Evolutionary conservation across 1,140 invertebrate genomes (phyloP).

Genomic region (Drosophila orosa): DNA sequence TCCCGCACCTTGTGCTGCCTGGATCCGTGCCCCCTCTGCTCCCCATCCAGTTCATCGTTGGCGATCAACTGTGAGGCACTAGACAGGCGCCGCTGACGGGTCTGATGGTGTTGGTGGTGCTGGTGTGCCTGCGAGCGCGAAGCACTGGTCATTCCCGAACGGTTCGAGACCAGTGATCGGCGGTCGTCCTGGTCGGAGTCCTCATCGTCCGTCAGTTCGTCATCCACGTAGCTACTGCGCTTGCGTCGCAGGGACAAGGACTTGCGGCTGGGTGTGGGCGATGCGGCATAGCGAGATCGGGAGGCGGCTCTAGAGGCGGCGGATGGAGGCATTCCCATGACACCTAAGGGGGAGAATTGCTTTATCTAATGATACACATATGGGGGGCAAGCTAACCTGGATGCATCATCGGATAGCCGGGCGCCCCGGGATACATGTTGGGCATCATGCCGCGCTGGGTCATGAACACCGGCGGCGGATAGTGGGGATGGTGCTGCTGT

Average conservation of each 20-base stretch:
- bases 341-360: constrained; percentile 31
- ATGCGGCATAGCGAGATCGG: constrained; percentile 85
- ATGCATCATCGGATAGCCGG: constrained; percentile 78
- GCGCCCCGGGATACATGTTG: constrained; percentile 75
- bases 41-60: constrained; percentile 62
- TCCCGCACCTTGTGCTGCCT: constrained; percentile 55
- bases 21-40: constrained; percentile 37
- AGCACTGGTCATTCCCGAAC: constrained; percentile 76
- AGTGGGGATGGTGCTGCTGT: constrained; percentile 85
- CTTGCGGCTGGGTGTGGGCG: constrained; percentile 89
- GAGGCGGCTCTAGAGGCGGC: constrained; percentile 84
- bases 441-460: constrained; percentile 75
- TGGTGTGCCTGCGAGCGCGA: constrained; percentile 59
- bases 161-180: constrained; percentile 84
- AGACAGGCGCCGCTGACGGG: constrained; percentile 66
- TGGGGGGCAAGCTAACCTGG: constrained; percentile 44
- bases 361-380: background rate
- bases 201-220: constrained; percentile 85
- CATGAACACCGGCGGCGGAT: constrained; percentile 78
- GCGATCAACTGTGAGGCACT: constrained; percentile 78
- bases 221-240: constrained; percentile 84
- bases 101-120: constrained; percentile 49
- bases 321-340: constrained; percentile 73
- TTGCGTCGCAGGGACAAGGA: constrained; percentile 85
- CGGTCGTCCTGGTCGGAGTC: constrained; percentile 86